Evolutionary conservation across 2,888 invertebrate species (phyloP).

Genomic region (Agrotis clavis): DNA sequence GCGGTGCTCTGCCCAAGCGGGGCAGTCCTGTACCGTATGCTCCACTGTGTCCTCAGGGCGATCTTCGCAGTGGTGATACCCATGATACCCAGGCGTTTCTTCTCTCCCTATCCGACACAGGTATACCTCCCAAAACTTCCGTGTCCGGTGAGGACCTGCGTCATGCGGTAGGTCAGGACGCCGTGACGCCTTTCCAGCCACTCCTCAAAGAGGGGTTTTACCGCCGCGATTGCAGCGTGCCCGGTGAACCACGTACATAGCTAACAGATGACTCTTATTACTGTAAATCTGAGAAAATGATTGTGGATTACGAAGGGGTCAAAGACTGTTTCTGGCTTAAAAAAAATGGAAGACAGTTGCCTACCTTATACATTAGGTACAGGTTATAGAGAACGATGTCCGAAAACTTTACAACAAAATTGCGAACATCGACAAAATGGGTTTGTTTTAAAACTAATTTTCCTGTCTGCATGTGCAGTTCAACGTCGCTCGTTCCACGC

Average conservation of each 20-base stretch:
- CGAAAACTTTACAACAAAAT: neutral
- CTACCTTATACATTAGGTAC: neutral
- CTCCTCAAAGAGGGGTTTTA: no score
- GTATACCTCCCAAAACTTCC: no score
- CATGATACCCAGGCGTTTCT: no score
- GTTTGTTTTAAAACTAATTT: slow-evolving; percentile 19
- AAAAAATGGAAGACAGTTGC: neutral
- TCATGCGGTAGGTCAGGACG: no score
- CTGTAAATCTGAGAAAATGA: slow-evolving; percentile 4
- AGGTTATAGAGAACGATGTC: neutral
- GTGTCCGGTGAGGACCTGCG: no score
- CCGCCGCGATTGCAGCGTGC: no score
- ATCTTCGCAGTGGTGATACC: no score
- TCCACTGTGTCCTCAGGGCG: no score
- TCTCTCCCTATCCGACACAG: no score
- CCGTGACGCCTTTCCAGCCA: no score
- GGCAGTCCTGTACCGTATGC: no score
- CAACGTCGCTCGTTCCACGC: neutral
- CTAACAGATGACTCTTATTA: neutral
- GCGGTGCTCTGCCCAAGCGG: no score
- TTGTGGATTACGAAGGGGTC: neutral
- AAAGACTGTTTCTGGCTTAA: neutral
- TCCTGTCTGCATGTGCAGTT: slow-evolving; percentile 1
- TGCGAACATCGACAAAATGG: neutral
- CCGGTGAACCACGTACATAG: neutral